Conservation (phyloP, 92 coral and sea anemone genomes). For the Palythoa heliodiscus region DNA sequence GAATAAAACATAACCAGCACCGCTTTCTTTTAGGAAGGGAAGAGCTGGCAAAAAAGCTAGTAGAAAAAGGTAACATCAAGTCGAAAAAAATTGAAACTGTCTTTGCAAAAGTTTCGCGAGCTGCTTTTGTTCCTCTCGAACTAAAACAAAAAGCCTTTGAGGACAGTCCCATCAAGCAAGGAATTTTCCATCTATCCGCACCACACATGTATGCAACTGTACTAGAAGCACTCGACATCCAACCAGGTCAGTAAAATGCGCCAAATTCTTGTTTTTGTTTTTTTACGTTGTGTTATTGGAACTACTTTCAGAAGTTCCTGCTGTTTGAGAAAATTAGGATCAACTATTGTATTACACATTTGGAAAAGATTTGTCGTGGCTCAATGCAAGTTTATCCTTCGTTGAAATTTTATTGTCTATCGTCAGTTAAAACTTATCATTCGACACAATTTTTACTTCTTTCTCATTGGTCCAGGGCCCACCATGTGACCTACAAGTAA, state of each 20-base stretch:
- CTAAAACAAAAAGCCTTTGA: constrained; percentile 78
- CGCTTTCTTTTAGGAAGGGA: constrained; percentile 24
- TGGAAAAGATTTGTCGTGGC: no score
- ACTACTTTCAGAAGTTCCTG: no score
- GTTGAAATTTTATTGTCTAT: no score
- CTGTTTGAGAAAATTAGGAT: no score
- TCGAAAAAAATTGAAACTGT: constrained; percentile 83
- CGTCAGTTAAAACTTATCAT: no score
- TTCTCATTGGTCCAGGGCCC: not conserved
- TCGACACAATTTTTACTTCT: no score
- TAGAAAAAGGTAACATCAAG: constrained; percentile 74
- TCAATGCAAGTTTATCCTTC: no score
- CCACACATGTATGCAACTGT: constrained; percentile 97
- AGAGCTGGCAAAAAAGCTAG: constrained; percentile 84
- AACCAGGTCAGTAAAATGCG: constrained; percentile 71
- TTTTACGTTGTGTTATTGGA: no score
- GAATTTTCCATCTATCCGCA: constrained; percentile 88
- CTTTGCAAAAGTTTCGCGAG: constrained; percentile 85
- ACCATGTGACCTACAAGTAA: not conserved
- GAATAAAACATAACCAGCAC: no score
- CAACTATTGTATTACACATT: no score
- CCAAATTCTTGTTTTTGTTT: not conserved
- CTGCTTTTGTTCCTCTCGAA: constrained; percentile 83
- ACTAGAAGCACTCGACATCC: constrained; percentile 83
- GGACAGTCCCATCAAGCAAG: constrained; percentile 83